Base-by-base conservation (phyloP, 2,113 vertebrate species). In the Nanger granti region DNA sequence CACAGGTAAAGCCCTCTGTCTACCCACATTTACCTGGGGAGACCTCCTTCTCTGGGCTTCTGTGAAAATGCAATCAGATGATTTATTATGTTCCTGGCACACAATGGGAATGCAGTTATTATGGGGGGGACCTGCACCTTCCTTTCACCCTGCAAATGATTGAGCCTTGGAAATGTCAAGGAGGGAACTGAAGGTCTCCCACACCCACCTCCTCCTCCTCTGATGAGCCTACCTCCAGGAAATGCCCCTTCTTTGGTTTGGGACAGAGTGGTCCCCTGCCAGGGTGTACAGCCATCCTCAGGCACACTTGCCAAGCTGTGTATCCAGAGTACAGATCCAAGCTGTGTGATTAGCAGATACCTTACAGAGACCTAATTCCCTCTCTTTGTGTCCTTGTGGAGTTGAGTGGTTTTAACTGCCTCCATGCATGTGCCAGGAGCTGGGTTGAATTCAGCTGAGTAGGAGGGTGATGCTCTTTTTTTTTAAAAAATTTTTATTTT, bases 161-260 rank as follows among this genome's bases (percentile, higher is more conserved):
- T 1, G 20, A 85, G 66, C 22, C 59, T 12, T 26, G 5, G 6
- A 44, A 47, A n/a, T 6, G 44, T 28, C 5, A 29, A 31, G 13
- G 15, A 5, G 2, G 57, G 47, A 37, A 57, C 4, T 0, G 0
- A 59, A 80, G 41, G 20, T 10, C 57, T 26, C 59, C 6, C 2
- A 5, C 29, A 41, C 4, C 66, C 0, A 1, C 59, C 24, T 9
- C 82, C 22, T 84, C 37, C 69, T 91, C 37, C 52, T 83, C 41
- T 28, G 49, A 29, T 4, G 31, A 41, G 29, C 13, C 87, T 22
- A 8, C 62, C 55, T 60, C 44, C 17, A 28, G 83, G 29, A 59
- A 1, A 15, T 12, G 7, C 10, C 34, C 47, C 24, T 28, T 52
- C 41, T 44, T 54, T 29, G 44, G 13, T 62, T 5, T 69, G 69